These are phyloP conservation scores for Campylomormyrus tamandua DNA, from an alignment of 2,113 vertebrate species.

Conservation along the genomic window DNA sequence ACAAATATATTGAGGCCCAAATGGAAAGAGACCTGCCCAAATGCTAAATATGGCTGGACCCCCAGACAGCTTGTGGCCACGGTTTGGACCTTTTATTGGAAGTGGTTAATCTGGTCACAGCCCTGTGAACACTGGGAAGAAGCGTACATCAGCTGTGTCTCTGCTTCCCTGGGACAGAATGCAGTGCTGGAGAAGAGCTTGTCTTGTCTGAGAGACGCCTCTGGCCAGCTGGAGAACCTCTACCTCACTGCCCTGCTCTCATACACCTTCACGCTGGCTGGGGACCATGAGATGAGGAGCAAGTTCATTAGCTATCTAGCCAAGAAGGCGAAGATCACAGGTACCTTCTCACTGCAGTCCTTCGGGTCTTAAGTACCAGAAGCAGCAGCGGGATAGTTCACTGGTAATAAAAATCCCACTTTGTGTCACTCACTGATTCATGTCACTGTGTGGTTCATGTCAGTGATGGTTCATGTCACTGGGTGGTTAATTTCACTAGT, in stretches of 20 bases:
- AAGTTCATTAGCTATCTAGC: slow-evolving; percentile 48
- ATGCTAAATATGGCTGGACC: background rate
- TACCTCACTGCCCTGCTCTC: slow-evolving; percentile 71
- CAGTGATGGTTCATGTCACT: slow-evolving; percentile 47
- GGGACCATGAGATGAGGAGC: slow-evolving; percentile 52
- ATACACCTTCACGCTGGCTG: slow-evolving; percentile 76
- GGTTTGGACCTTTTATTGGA: background rate
- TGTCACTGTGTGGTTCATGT: too few species aligned
- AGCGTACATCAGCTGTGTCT: background rate
- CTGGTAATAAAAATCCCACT: background rate
- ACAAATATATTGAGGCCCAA: background rate
- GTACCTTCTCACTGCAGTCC: background rate
- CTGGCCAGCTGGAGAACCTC: slow-evolving; percentile 41
- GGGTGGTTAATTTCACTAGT: slow-evolving; percentile 52
- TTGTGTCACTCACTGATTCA: slow-evolving; percentile 13
- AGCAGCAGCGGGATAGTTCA: background rate
- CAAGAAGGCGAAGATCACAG: slow-evolving; percentile 26
- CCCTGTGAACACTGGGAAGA: background rate
- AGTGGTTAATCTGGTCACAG: background rate
- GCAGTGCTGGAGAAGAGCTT: slow-evolving; percentile 55
- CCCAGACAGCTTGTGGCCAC: background rate
- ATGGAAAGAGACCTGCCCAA: background rate
- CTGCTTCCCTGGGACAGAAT: slow-evolving; percentile 46
- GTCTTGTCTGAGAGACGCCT: slow-evolving; percentile 50
- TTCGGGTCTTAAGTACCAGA: background rate